phyloP scores from a whole-genome alignment of 2,797 vertebrate species.

The Chelon labrosus region DNA sequence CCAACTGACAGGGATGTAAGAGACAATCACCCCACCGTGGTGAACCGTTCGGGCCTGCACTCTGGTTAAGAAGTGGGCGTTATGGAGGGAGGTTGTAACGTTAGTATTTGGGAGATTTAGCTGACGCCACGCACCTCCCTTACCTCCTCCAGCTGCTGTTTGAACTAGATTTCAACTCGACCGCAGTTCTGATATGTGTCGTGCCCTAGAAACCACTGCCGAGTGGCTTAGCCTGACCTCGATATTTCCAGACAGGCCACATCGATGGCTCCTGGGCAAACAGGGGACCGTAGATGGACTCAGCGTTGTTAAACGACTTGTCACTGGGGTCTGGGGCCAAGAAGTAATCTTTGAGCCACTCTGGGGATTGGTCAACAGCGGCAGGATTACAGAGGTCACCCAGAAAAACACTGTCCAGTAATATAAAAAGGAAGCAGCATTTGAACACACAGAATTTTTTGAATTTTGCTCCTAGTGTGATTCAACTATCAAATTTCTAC shows the following conservation, averaged over 20 bases:
- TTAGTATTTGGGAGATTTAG: constrained; percentile 50
- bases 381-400: constrained; percentile 63
- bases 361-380: constrained; percentile 55
- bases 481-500: background rate
- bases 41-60: constrained; percentile 16
- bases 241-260: constrained; percentile 76
- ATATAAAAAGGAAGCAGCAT: constrained; percentile 7
- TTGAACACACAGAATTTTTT: constrained; percentile 4
- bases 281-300: constrained; percentile 40
- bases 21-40: constrained; percentile 25
- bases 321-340: constrained; percentile 38
- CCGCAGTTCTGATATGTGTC: constrained; percentile 62
- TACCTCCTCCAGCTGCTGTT: constrained; percentile 64
- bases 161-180: constrained; percentile 73
- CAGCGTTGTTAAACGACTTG: constrained; percentile 59
- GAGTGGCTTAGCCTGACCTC: constrained; percentile 78
- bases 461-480: background rate
- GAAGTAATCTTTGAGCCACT: constrained; percentile 45
- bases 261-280: constrained; percentile 67
- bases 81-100: background rate
- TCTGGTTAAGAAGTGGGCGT: constrained; percentile 12
- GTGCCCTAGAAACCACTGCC: constrained; percentile 72
- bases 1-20: constrained; percentile 18
- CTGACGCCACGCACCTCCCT: constrained; percentile 34
- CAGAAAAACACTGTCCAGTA: constrained; percentile 31